Evolutionary conservation across 2,113 vertebrate species (phyloP).

Genomic region (Epinephelus moara): DNA sequence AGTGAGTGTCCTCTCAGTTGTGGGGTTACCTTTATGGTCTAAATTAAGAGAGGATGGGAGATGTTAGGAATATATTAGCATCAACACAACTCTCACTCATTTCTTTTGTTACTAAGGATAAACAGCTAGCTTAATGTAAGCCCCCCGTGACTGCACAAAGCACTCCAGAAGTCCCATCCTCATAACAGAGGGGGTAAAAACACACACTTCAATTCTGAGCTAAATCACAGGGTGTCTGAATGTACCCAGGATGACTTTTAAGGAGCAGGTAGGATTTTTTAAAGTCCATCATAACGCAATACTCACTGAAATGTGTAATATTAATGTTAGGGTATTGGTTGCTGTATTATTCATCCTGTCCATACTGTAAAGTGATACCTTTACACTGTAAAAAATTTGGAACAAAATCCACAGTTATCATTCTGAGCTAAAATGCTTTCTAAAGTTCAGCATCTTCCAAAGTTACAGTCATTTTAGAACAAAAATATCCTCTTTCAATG

Average conservation of each 20-base stretch:
- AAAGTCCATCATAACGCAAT: no score
- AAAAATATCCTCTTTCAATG: no score
- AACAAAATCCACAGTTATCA: background rate
- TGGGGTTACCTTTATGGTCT: slow-evolving; percentile 25
- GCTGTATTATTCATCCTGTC: background rate
- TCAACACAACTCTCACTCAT: background rate
- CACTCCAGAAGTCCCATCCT: background rate
- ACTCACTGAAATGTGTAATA: no score
- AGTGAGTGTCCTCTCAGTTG: slow-evolving; percentile 9
- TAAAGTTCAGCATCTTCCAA: background rate
- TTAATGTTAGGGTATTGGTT: background rate
- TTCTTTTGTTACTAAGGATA: background rate
- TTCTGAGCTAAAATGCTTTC: background rate
- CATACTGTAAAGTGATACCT: background rate
- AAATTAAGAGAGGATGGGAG: slow-evolving; percentile 17
- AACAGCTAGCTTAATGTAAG: background rate
- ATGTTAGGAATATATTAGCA: slow-evolving; percentile 13
- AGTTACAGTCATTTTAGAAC: no score
- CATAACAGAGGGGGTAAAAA: background rate
- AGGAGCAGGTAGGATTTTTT: no score
- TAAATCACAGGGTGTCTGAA: no score
- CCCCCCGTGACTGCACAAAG: background rate
- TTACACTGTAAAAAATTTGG: background rate
- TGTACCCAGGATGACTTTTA: background rate
- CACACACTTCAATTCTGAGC: background rate